Evolutionary conservation across 2,888 invertebrate species (phyloP).

Genomic region (Teinopalpus imperialis): DNA sequence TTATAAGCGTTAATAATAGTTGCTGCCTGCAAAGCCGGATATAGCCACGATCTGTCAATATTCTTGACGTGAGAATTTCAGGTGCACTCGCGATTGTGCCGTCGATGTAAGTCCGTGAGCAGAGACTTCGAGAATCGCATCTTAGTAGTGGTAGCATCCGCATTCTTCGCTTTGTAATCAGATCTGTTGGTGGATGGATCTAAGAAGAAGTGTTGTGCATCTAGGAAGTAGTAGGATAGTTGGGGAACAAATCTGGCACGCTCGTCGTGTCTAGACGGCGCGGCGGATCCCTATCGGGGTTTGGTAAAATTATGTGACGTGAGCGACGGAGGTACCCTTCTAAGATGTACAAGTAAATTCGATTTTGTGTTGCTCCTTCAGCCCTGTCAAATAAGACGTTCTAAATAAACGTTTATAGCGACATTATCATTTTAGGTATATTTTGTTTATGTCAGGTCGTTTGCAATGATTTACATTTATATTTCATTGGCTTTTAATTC

Average conservation of each 20-base stretch:
- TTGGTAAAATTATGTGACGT: constrained; percentile 74
- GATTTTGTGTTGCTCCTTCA: constrained; percentile 47
- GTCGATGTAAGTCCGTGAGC: constrained; percentile 11
- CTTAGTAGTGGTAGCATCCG: constrained; percentile 49
- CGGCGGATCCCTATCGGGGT: constrained; percentile 69
- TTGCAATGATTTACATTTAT: too few relatives aligned
- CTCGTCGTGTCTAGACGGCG: constrained; percentile 75
- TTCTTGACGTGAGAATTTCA: constrained; percentile 34
- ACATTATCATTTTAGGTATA: constrained; percentile 1
- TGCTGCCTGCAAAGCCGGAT: constrained; percentile 14
- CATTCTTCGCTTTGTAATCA: constrained; percentile 40
- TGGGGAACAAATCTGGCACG: constrained; percentile 63
- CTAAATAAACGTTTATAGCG: constrained; percentile 21
- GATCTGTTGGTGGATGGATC: constrained; percentile 60
- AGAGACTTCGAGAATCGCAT: constrained; percentile 50
- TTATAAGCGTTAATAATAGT: constrained; percentile 3
- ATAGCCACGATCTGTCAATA: constrained; percentile 35
- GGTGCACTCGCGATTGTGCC: constrained; percentile 46
- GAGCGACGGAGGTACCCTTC: constrained; percentile 46
- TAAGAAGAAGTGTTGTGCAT: constrained; percentile 35
- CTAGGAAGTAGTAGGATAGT: constrained; percentile 44
- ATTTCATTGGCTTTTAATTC: too few relatives aligned
- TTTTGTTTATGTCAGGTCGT: not conserved
- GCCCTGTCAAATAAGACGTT: constrained; percentile 33
- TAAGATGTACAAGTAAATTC: constrained; percentile 52